Evolutionary conservation across 2,113 vertebrate species (phyloP).

Genomic region (Micromys minutus): DNA sequence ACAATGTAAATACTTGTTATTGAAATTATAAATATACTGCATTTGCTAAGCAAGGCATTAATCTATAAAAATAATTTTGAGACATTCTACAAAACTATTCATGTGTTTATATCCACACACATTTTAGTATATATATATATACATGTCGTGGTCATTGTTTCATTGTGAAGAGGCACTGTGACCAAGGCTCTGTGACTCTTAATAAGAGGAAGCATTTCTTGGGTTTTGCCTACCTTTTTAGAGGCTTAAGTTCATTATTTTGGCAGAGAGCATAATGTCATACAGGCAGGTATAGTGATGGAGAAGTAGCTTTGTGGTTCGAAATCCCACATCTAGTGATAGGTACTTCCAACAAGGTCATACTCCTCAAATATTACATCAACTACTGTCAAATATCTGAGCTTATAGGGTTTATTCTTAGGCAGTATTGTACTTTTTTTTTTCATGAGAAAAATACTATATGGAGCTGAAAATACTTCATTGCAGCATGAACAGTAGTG

Average conservation of each 20-base stretch:
- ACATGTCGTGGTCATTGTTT: not conserved
- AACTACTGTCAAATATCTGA: not conserved
- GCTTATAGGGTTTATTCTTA: not conserved
- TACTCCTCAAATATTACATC: not conserved
- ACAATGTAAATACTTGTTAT: constrained; percentile 25
- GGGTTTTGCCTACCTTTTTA: not conserved
- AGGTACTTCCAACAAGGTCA: not conserved
- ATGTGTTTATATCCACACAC: not conserved
- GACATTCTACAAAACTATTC: not conserved
- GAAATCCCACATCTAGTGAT: not conserved
- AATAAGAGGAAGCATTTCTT: not conserved
- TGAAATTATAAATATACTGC: not conserved
- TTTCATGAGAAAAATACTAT: not conserved
- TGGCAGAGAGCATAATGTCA: not conserved
- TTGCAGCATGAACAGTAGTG: not conserved
- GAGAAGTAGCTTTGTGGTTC: not conserved
- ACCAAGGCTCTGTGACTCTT: no score
- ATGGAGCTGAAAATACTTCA: constrained; percentile 11
- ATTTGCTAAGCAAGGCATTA: not conserved
- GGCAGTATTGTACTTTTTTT: not conserved
- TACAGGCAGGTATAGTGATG: not conserved
- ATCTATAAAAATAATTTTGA: constrained; percentile 15
- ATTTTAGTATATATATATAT: not conserved
- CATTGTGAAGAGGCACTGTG: not conserved
- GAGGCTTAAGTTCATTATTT: not conserved